These are phyloP conservation scores for Leptopilina clavipes DNA, from an alignment of 1,140 invertebrate genomes.

Conservation along the genomic window DNA sequence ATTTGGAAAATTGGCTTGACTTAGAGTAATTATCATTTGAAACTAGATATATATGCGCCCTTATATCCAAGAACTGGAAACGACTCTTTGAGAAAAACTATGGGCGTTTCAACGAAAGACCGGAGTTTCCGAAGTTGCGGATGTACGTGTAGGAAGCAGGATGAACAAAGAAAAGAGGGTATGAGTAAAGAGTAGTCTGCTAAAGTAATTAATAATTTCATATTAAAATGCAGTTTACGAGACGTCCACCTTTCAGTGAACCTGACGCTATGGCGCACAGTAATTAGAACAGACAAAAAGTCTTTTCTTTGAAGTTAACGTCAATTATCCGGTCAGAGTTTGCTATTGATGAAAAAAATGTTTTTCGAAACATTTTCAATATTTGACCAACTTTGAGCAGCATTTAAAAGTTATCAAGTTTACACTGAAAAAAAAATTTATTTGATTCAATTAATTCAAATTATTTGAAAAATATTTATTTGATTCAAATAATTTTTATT, in stretches of 20 bases:
- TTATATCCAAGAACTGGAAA: not conserved
- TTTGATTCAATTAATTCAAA: no score
- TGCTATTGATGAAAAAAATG: not conserved
- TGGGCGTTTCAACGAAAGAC: constrained; percentile 13
- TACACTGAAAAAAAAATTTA: no score
- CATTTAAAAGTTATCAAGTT: no score
- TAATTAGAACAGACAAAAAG: constrained; percentile 20
- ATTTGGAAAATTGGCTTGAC: constrained; percentile 1
- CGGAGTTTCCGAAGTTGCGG: not conserved
- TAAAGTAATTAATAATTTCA: constrained; percentile 33
- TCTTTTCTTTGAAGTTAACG: constrained; percentile 2
- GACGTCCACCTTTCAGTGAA: constrained; percentile 6
- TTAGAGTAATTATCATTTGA: constrained; percentile 1
- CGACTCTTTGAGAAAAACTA: constrained; percentile 27
- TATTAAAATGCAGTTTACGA: constrained; percentile 33
- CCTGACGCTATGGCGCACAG: not conserved
- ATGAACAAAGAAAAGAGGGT: constrained; percentile 2
- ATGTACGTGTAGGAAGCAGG: constrained; percentile 17
- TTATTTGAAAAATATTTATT: no score
- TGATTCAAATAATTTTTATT: no score
- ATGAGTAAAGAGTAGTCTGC: constrained; percentile 15
- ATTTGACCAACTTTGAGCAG: not conserved
- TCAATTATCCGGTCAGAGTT: not conserved
- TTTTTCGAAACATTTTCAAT: not conserved
- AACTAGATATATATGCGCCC: not conserved